Percentiles rank a stretch among this genome's conserved stretches.
These are phyloP conservation scores for Sinhomidia bicolor DNA, from an alignment of 2,888 invertebrate genomes.

Conservation along the genomic window DNA sequence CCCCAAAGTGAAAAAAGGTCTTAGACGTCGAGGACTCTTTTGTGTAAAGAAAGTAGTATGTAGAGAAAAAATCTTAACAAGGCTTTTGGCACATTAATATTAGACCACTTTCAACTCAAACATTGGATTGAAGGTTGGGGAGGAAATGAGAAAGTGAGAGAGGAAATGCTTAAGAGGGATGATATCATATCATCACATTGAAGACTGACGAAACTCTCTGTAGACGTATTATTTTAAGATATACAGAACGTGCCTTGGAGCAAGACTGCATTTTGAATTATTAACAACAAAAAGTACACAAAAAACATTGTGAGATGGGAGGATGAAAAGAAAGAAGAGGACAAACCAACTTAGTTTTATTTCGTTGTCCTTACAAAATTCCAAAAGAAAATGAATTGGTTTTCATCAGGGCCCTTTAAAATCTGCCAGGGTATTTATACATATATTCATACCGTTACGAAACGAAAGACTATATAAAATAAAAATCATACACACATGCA, in stretches of 20 bases:
- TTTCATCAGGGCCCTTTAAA: too few relatives aligned
- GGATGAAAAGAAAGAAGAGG: background rate
- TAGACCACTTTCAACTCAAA: conserved; percentile 32
- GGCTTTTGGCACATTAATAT: background rate
- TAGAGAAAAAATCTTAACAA: background rate
- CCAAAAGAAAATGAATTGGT: too few relatives aligned
- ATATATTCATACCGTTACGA: too few relatives aligned
- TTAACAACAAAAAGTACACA: background rate
- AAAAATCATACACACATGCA: too few relatives aligned
- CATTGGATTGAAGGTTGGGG: background rate
- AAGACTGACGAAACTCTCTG: background rate
- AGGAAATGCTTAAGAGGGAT: conserved; percentile 1
- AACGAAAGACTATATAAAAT: too few relatives aligned
- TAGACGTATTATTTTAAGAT: background rate
- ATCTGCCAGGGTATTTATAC: too few relatives aligned
- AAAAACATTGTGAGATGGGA: background rate
- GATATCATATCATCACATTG: conserved; percentile 6
- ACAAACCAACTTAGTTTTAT: background rate
- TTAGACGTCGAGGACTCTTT: background rate
- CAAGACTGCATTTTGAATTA: background rate
- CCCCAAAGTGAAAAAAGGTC: background rate
- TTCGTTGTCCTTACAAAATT: too few relatives aligned
- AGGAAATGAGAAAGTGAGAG: background rate
- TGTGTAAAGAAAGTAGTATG: background rate
- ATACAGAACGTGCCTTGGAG: background rate